Percentiles rank a stretch among this genome's conserved stretches.
Evolutionary conservation across 2,888 invertebrate genomes (phyloP).

Genomic region (Troides helena): DNA sequence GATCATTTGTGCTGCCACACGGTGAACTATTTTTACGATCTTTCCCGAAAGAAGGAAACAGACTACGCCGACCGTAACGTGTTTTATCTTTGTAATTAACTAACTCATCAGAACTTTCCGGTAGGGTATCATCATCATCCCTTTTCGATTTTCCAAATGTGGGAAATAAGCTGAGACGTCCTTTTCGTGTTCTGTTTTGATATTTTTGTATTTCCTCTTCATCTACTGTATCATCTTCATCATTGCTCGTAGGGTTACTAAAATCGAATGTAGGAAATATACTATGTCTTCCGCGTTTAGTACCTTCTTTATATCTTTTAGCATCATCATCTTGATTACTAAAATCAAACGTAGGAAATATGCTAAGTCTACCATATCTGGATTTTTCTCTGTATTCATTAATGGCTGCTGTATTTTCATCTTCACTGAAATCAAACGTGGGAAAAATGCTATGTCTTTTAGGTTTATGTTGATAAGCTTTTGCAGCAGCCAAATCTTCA

Average conservation of each 20-base stretch:
- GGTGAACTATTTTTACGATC: constrained; percentile 62
- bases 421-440: constrained; percentile 64
- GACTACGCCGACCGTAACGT: constrained; percentile 58
- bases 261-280: constrained; percentile 72
- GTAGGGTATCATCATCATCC: constrained; percentile 61
- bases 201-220: constrained; percentile 69
- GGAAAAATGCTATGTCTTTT: constrained; percentile 68
- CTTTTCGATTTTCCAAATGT: constrained; percentile 61
- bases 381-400: constrained; percentile 64
- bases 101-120: constrained; percentile 71
- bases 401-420: constrained; percentile 48
- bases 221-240: constrained; percentile 63
- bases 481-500: constrained; percentile 55
- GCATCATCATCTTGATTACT: constrained; percentile 62
- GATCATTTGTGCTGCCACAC: constrained; percentile 52
- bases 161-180: constrained; percentile 67
- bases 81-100: constrained; percentile 71
- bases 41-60: constrained; percentile 71
- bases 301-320: constrained; percentile 63
- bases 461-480: constrained; percentile 56
- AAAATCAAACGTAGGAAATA: constrained; percentile 70
- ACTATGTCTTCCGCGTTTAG: constrained; percentile 63
- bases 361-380: constrained; percentile 62
- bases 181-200: constrained; percentile 67
- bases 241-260: constrained; percentile 55